Percentiles rank a stretch among this genome's conserved stretches.
Evolutionary conservation across 2,113 vertebrate genomes (phyloP).

Genomic region (Paratilapia polleni): DNA sequence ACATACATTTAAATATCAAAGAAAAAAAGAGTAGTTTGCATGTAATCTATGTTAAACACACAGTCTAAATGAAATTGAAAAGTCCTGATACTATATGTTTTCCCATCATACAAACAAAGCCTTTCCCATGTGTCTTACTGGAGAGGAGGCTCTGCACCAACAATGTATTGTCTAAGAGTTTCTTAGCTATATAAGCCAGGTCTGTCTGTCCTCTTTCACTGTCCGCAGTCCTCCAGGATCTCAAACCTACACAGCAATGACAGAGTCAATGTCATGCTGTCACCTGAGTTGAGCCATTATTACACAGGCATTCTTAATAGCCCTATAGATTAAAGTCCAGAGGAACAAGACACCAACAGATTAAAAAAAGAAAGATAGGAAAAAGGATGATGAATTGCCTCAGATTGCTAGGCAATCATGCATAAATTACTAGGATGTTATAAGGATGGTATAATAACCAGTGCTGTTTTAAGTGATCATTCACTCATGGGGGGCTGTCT

Average conservation of each 20-base stretch:
- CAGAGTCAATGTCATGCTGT: conserved; percentile 73
- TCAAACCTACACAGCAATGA: conserved; percentile 56
- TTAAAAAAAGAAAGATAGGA: conserved; percentile 83
- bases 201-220: conserved; percentile 12
- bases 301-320: conserved; percentile 76
- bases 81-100: background rate
- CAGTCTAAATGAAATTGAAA: background rate
- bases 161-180: background rate
- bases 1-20: background rate
- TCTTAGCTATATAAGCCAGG: conserved; percentile 6
- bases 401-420: conserved; percentile 80
- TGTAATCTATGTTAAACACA: background rate
- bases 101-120: too few relatives aligned
- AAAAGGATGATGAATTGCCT: conserved; percentile 80
- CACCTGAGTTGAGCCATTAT: conserved; percentile 75
- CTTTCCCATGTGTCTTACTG: too few relatives aligned
- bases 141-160: background rate
- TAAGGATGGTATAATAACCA: conserved; percentile 77
- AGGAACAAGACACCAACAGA: conserved; percentile 80
- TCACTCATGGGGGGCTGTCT: conserved; percentile 56
- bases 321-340: conserved; percentile 81
- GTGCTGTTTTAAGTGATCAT: conserved; percentile 74
- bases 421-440: conserved; percentile 82
- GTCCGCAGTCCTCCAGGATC: conserved; percentile 33
- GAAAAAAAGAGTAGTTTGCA: background rate